Conservation (phyloP, 2,888 invertebrate species). For the Drosophila meridionalis region DNA sequence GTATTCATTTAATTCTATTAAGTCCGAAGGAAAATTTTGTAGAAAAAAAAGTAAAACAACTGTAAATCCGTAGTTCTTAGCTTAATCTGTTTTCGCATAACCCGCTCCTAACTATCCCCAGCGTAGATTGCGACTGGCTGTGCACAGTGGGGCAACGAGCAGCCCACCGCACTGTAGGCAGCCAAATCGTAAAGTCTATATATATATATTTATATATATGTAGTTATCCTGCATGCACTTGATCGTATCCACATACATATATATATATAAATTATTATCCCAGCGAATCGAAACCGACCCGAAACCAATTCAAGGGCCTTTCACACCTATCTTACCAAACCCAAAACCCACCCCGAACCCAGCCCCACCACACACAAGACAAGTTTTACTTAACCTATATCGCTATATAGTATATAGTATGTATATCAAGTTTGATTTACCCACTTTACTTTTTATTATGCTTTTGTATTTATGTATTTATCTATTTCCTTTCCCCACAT, state of each 20-base stretch:
- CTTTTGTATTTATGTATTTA: conserved; percentile 78
- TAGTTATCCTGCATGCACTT: conserved; percentile 55
- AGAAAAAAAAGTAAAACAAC: conserved; percentile 40
- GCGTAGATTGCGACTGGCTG: conserved; percentile 32
- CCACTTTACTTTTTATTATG: conserved; percentile 59
- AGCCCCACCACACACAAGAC: conserved; percentile 18
- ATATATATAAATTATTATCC: background rate
- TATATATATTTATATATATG: conserved; percentile 1
- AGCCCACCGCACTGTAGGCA: conserved; percentile 17
- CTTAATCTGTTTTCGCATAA: conserved; percentile 57
- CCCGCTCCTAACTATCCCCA: conserved; percentile 51
- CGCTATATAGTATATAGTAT: conserved; percentile 24
- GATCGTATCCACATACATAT: conserved; percentile 20
- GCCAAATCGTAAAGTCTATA: conserved; percentile 6
- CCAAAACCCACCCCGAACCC: background rate
- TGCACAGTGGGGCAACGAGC: conserved; percentile 16
- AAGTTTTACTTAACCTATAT: conserved; percentile 2
- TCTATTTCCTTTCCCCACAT: conserved; percentile 37
- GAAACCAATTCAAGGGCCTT: conserved; percentile 6
- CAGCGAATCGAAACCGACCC: conserved; percentile 23
- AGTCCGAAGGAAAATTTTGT: conserved; percentile 38
- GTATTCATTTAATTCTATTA: conserved; percentile 27
- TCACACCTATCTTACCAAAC: conserved; percentile 1
- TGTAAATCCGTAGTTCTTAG: conserved; percentile 59
- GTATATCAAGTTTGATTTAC: conserved; percentile 41